Percentiles rank a stretch among this genome's conserved stretches.
phyloP scores from a whole-genome alignment of 2,888 invertebrate species.

The Sylvicola cinctus region DNA sequence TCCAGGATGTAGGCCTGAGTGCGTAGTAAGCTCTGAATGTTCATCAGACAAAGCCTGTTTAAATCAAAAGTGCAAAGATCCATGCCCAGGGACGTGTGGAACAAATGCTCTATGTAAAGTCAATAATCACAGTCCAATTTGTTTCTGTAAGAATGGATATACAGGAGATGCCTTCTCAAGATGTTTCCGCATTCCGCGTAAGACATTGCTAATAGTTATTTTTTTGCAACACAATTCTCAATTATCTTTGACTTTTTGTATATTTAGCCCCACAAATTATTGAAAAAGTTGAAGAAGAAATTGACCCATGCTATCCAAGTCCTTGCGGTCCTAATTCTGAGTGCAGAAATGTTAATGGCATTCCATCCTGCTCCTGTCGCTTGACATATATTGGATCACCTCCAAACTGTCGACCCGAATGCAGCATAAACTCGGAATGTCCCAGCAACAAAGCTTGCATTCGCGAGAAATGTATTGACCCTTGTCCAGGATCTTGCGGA shows the following conservation, averaged over 20 bases:
- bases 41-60: slow-evolving; percentile 48
- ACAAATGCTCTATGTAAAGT: slow-evolving; percentile 51
- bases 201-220: slow-evolving; percentile 10
- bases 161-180: slow-evolving; percentile 56
- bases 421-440: slow-evolving; percentile 51
- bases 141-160: slow-evolving; percentile 42
- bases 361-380: slow-evolving; percentile 44
- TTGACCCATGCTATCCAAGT: slow-evolving; percentile 45
- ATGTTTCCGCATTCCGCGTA: slow-evolving; percentile 35
- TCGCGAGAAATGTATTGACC: slow-evolving; percentile 49
- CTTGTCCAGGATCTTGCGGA: slow-evolving; percentile 53
- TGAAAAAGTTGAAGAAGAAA: slow-evolving; percentile 14
- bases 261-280: slow-evolving; percentile 11
- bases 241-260: neutral
- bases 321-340: slow-evolving; percentile 47
- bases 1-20: slow-evolving; percentile 58
- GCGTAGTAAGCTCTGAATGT: slow-evolving; percentile 59
- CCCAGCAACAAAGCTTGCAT: slow-evolving; percentile 48
- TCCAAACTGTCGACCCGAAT: slow-evolving; percentile 52
- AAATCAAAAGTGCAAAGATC: slow-evolving; percentile 54
- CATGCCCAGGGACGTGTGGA: slow-evolving; percentile 48
- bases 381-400: slow-evolving; percentile 43
- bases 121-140: slow-evolving; percentile 60
- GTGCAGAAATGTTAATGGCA: slow-evolving; percentile 35
- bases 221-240: no score